Conservation (phyloP, 1,140 invertebrate genomes). For the Sarcophaga bullata region DNA sequence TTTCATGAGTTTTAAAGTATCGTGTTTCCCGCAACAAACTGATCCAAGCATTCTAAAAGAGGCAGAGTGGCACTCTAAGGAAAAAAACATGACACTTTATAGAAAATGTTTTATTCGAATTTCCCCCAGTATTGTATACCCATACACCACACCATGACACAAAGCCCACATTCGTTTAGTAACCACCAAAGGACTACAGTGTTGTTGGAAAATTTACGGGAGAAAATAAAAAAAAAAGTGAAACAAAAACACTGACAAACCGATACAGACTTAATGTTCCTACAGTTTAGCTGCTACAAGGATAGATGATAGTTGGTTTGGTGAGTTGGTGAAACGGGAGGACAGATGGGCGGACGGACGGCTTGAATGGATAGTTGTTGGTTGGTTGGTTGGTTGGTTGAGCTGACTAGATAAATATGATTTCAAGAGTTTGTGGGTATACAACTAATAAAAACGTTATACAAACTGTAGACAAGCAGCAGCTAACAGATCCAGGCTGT, state of each 20-base stretch:
- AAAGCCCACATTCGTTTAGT: not conserved
- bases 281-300: too few relatives aligned
- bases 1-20: too few relatives aligned
- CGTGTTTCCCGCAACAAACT: too few relatives aligned
- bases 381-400: slow-evolving; percentile 2
- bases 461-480: not conserved
- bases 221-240: not conserved
- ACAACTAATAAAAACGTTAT: slow-evolving; percentile 36
- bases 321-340: too few relatives aligned
- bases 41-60: too few relatives aligned
- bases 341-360: not conserved
- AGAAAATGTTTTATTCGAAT: too few relatives aligned
- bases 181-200: not conserved
- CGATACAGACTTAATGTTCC: too few relatives aligned
- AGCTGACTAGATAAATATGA: not conserved
- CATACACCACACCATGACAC: too few relatives aligned
- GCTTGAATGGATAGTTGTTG: not conserved
- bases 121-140: too few relatives aligned
- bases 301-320: too few relatives aligned
- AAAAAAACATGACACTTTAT: too few relatives aligned
- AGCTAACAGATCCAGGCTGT: not conserved
- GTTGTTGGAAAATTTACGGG: not conserved
- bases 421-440: slow-evolving; percentile 9
- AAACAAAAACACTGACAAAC: not conserved
- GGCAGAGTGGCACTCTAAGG: too few relatives aligned